Base-by-base conservation (phyloP, 2,113 vertebrate genomes). In the Laticauda colubrina region DNA sequence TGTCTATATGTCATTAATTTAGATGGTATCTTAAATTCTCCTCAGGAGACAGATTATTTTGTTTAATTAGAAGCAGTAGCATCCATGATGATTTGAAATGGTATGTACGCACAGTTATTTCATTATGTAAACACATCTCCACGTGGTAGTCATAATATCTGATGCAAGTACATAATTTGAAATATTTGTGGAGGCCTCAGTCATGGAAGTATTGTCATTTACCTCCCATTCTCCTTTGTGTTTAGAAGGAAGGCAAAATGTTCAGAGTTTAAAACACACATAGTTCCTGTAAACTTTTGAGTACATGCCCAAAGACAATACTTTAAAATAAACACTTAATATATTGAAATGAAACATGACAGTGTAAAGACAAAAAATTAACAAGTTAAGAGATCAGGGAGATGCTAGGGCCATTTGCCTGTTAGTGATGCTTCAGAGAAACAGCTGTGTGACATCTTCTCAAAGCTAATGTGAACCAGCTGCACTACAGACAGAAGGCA, bases 401-500 rank as follows among this genome's bases (percentile, higher is more conserved):
- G 94, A 95, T 92, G 91, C 53, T 94, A 96, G 94, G 93, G 94
- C 93, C 93, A 39, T 94, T 96, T 96, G 97, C 97, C 97, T 95
- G 93, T 92, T 90, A 97, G 96, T 96, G 54, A 95, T 64, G 96
- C 97, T 97, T 90, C 94, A 90, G 96, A 97, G 96, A 96, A 98
- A 96, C 96, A 97, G 97, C 98, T 97, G 97, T 95, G 95, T 92
- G 94, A 90, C 95, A 95, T 97, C 97, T 96, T 96, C 96, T 92
- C 87, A 57, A 94, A 95, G 92, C 96, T 95, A 96, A 97, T 94
- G 96, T 96, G 96, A 95, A 96, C 96, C 96, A 98, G 97, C 97
- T 97, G 97, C 93, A 91, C 93, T 89, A 64, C 89, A 95, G 64
- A 92, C 91, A 95, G 89, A 95, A 96, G 94, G 92, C 85, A 94